Conservation (phyloP, 2,113 vertebrate genomes). For the Ranitomeya variabilis region DNA sequence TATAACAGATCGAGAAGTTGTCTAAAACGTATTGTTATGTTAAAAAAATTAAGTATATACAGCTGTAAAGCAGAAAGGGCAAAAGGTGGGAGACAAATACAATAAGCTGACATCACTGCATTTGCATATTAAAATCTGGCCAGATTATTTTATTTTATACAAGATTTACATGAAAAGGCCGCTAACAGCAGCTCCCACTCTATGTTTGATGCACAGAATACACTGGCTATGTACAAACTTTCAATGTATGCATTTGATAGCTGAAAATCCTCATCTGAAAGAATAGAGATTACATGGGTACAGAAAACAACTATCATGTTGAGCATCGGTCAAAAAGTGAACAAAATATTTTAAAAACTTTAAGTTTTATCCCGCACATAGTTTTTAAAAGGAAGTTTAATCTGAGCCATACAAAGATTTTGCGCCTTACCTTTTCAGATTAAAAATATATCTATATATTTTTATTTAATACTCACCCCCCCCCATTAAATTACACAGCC, state of each 20-base stretch:
- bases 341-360: slow-evolving; percentile 48
- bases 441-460: slow-evolving; percentile 59
- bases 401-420: slow-evolving; percentile 52
- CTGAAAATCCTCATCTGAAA: background rate
- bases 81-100: slow-evolving; percentile 8
- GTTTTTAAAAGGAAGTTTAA: slow-evolving; percentile 45
- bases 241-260: background rate
- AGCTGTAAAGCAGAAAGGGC: slow-evolving; percentile 27
- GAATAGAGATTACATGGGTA: background rate
- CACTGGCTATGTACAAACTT: slow-evolving; percentile 23
- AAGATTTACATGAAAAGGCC: slow-evolving; percentile 38
- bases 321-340: slow-evolving; percentile 36
- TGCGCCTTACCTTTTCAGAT: slow-evolving; percentile 53
- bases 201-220: background rate
- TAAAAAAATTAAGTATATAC: slow-evolving; percentile 48
- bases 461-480: slow-evolving; percentile 30
- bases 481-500: slow-evolving; percentile 7
- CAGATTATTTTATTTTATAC: slow-evolving; percentile 39
- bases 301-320: slow-evolving; percentile 31
- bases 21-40: slow-evolving; percentile 29
- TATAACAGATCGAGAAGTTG: slow-evolving; percentile 6
- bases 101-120: slow-evolving; percentile 22
- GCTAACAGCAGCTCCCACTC: slow-evolving; percentile 1
- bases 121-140: slow-evolving; percentile 42
- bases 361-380: background rate